These are phyloP conservation scores for Acronicta alni DNA, from an alignment of 2,888 invertebrate species.

Conservation along the genomic window DNA sequence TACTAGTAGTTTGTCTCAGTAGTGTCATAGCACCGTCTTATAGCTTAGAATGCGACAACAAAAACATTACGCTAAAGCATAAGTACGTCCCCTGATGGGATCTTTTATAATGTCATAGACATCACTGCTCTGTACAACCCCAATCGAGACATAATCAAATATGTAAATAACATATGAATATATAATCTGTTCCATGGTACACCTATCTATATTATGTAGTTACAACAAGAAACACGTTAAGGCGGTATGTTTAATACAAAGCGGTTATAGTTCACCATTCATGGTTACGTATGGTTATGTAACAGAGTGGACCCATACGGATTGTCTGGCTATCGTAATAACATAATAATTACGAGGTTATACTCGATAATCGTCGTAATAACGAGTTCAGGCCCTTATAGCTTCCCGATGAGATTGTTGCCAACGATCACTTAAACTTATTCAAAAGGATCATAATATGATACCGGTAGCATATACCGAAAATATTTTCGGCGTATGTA, in stretches of 20 bases:
- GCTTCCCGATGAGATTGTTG: constrained; percentile 4
- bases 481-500: not conserved
- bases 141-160: too few relatives aligned
- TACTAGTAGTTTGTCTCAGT: too few relatives aligned
- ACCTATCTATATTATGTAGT: not conserved
- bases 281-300: constrained; percentile 44
- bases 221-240: constrained; percentile 19
- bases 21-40: too few relatives aligned
- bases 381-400: constrained; percentile 12
- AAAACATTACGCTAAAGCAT: too few relatives aligned
- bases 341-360: constrained; percentile 33
- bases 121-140: too few relatives aligned
- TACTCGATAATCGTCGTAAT: constrained; percentile 13
- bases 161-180: too few relatives aligned
- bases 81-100: too few relatives aligned
- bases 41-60: too few relatives aligned
- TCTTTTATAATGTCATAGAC: too few relatives aligned
- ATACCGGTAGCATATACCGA: too few relatives aligned
- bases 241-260: constrained; percentile 40
- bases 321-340: constrained; percentile 33
- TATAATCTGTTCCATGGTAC: too few relatives aligned
- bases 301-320: constrained; percentile 36
- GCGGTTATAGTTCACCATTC: constrained; percentile 46
- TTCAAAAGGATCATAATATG: too few relatives aligned
- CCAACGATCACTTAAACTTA: not conserved